Evolutionary conservation across 2,797 vertebrate species (phyloP).

Genomic region (Furcifer pardalis): DNA sequence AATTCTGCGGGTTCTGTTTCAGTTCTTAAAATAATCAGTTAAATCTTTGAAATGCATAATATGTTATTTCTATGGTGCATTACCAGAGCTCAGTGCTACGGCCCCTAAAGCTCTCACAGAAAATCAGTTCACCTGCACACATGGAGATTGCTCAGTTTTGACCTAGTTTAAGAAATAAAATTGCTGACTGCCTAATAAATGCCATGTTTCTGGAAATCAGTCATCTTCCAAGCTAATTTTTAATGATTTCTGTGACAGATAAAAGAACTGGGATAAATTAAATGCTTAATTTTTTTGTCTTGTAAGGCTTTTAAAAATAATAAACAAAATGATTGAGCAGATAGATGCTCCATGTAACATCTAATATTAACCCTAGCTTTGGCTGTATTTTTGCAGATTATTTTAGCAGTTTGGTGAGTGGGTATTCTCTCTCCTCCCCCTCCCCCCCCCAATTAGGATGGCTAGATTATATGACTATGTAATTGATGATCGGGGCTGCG

Average conservation of each 20-base stretch:
- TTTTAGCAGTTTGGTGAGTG: neutral
- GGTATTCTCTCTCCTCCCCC: neutral
- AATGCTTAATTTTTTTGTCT: neutral
- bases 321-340: neutral
- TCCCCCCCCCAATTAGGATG: too few relatives aligned
- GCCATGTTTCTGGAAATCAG: neutral
- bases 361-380: neutral
- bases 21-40: too few relatives aligned
- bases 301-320: neutral
- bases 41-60: too few relatives aligned
- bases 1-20: too few relatives aligned
- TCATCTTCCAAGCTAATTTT: slow-evolving; percentile 3
- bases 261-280: neutral
- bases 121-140: slow-evolving; percentile 10
- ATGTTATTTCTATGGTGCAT: too few relatives aligned
- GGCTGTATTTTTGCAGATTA: neutral
- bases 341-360: neutral
- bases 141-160: slow-evolving; percentile 1
- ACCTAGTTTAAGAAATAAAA: slow-evolving; percentile 11
- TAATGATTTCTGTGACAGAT: slow-evolving; percentile 20
- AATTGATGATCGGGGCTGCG: too few relatives aligned
- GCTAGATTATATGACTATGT: neutral
- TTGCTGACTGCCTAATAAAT: neutral
- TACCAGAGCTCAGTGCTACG: too few relatives aligned
- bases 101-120: neutral